phyloP scores from a whole-genome alignment of 53 echinoderm and acorn worm genomes.

The Echinarachnius parma region DNA sequence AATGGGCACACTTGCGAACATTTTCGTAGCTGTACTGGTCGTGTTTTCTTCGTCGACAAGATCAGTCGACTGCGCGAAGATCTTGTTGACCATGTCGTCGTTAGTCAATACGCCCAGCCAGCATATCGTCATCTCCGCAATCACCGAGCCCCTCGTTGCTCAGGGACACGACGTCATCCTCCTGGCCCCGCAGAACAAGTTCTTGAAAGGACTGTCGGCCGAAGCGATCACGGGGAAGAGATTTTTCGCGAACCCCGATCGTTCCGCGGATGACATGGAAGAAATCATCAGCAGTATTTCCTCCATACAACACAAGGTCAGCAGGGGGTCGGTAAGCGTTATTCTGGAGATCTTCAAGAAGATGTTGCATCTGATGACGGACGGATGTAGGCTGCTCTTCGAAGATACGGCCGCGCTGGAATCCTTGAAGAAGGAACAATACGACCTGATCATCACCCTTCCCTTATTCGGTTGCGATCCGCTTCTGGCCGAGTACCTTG shows the following conservation, averaged over 20 bases:
- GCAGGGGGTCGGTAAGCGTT: background rate
- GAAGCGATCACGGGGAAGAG: constrained; percentile 18
- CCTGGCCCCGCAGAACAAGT: constrained; percentile 31
- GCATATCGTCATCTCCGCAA: constrained; percentile 30
- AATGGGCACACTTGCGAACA: no score
- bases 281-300: background rate
- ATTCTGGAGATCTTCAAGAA: background rate
- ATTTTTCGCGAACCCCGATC: constrained; percentile 16
- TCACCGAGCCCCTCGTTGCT: constrained; percentile 38
- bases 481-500: constrained; percentile 56
- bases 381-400: constrained; percentile 23
- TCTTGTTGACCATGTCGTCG: constrained; percentile 17
- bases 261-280: constrained; percentile 21
- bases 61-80: no score
- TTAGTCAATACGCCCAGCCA: constrained; percentile 30
- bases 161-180: constrained; percentile 50
- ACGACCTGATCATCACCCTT: constrained; percentile 64
- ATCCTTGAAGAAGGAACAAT: constrained; percentile 25
- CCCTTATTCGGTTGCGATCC: constrained; percentile 57
- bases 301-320: no score
- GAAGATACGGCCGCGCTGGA: constrained; percentile 40
- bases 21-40: no score
- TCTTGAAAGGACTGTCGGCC: constrained; percentile 30
- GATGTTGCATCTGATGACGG: background rate
- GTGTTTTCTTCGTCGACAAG: no score